Evolutionary conservation across 35 echinoderm and acorn worm genomes (phyloP).

Genomic region (Lytechinus variegatus): DNA sequence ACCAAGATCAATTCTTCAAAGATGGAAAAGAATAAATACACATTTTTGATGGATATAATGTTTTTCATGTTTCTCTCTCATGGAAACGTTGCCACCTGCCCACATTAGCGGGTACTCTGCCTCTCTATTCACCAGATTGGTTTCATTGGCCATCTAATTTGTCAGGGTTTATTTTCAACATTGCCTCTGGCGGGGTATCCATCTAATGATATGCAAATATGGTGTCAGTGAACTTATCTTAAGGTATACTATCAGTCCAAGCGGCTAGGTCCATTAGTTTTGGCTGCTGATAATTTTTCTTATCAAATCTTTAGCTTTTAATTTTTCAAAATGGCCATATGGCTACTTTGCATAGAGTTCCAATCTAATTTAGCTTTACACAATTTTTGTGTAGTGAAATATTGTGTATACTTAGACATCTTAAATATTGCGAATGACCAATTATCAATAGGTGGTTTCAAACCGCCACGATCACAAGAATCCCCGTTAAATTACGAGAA

Average conservation of each 20-base stretch:
- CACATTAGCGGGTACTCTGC: background rate
- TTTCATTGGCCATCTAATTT: conserved; percentile 18
- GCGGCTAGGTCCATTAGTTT: background rate
- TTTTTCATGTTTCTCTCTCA: background rate
- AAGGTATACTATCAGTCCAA: background rate
- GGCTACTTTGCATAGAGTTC: background rate
- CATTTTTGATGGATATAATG: background rate
- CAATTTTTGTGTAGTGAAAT: background rate
- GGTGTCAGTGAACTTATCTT: background rate
- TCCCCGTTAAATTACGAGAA: no score
- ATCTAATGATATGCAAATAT: conserved; percentile 15
- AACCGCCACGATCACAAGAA: no score
- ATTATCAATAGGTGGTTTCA: no score
- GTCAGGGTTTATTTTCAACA: background rate
- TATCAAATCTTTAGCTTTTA: background rate
- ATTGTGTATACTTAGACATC: background rate
- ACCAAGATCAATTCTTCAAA: background rate
- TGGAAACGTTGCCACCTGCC: background rate
- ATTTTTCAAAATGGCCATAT: background rate
- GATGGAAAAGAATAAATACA: background rate
- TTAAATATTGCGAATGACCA: background rate
- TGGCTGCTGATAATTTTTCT: no score
- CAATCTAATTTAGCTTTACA: background rate
- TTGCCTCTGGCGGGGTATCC: background rate
- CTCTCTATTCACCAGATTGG: background rate